phyloP scores from a whole-genome alignment of 2,888 invertebrate genomes.

The Meganola albula region DNA sequence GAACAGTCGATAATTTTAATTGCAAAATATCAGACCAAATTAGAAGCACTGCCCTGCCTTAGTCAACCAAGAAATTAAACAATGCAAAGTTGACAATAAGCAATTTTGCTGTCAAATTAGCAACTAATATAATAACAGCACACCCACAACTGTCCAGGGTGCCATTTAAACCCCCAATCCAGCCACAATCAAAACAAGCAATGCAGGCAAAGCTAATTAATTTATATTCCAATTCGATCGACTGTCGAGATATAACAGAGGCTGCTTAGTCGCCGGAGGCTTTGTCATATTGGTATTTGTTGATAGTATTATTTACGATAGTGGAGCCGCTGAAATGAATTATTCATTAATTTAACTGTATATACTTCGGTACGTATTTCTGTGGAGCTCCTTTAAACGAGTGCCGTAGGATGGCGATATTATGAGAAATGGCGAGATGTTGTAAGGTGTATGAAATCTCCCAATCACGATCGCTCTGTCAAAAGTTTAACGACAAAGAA shows the following conservation, averaged over 20 bases:
- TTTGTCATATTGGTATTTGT: constrained; percentile 19
- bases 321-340: constrained; percentile 16
- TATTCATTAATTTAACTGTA: constrained; percentile 26
- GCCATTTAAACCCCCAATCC: background rate
- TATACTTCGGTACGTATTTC: too few species aligned
- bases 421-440: too few species aligned
- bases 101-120: background rate
- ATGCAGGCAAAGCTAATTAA: constrained; percentile 29
- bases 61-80: too few species aligned
- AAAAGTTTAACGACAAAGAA: too few species aligned
- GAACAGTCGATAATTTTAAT: too few species aligned
- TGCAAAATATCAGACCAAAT: too few species aligned
- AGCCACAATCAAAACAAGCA: constrained; percentile 26
- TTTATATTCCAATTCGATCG: constrained; percentile 23
- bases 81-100: background rate
- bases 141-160: background rate
- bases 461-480: too few species aligned
- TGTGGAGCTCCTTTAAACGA: too few species aligned
- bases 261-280: constrained; percentile 16
- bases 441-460: too few species aligned
- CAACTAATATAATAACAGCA: background rate
- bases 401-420: too few species aligned
- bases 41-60: too few species aligned
- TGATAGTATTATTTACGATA: constrained; percentile 21
- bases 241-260: constrained; percentile 21